Percentiles rank a stretch among this genome's conserved stretches.
These are phyloP conservation scores for Microchirus variegatus DNA, from an alignment of 2,797 vertebrate species.

Conservation along the genomic window DNA sequence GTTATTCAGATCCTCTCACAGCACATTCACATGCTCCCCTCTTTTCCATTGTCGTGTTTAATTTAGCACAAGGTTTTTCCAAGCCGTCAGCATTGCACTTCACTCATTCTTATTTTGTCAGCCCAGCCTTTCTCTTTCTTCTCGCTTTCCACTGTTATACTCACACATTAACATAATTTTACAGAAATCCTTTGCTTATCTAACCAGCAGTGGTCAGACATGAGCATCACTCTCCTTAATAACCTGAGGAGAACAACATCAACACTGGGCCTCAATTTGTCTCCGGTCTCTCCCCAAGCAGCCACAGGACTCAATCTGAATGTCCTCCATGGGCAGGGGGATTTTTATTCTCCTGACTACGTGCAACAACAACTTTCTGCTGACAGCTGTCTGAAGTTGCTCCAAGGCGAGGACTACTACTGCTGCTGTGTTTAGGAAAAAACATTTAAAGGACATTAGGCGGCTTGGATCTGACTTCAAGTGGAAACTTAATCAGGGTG, in stretches of 20 bases:
- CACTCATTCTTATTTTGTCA: constrained; percentile 9
- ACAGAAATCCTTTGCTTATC: neutral
- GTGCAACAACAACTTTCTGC: constrained; percentile 45
- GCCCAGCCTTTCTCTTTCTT: constrained; percentile 6
- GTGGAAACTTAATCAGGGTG: constrained; percentile 75
- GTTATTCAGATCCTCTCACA: constrained; percentile 1
- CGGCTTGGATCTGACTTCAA: constrained; percentile 74
- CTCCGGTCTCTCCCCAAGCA: constrained; percentile 19
- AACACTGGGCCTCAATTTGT: constrained; percentile 33
- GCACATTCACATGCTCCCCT: constrained; percentile 6
- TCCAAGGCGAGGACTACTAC: constrained; percentile 52
- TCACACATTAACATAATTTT: constrained; percentile 15
- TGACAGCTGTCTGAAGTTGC: constrained; percentile 62
- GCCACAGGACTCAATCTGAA: constrained; percentile 37
- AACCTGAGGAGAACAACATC: constrained; percentile 28
- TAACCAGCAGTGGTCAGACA: constrained; percentile 22
- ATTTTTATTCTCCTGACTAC: constrained; percentile 48
- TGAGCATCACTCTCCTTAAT: constrained; percentile 23
- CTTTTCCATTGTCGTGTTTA: constrained; percentile 10
- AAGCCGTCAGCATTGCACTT: constrained; percentile 15
- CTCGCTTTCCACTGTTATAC: neutral
- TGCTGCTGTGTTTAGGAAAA: constrained; percentile 73
- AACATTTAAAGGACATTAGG: constrained; percentile 79
- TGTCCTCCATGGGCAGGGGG: constrained; percentile 26
- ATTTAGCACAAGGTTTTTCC: constrained; percentile 20